Conservation (phyloP, 1,140 invertebrate species). For the Neotoxoptera formosana region DNA sequence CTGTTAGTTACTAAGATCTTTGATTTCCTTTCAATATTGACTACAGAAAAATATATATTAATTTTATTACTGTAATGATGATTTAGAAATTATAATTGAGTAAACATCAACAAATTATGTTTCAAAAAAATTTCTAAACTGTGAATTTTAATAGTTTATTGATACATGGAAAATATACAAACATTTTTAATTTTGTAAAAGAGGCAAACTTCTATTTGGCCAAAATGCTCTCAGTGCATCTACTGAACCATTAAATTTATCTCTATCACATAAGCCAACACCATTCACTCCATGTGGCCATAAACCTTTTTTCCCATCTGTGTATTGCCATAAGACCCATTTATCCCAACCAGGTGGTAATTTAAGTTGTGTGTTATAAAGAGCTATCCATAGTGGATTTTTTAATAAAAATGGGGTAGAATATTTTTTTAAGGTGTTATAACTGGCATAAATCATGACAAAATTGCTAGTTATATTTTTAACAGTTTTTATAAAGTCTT, state of each 20-base stretch:
- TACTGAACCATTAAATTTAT: constrained; percentile 34
- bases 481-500: constrained; percentile 55
- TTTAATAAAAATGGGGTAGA: constrained; percentile 14
- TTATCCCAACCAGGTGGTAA: constrained; percentile 37
- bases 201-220: not conserved
- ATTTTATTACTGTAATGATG: not conserved
- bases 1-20: not conserved
- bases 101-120: not conserved
- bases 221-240: constrained; percentile 42
- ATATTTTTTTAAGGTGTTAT: constrained; percentile 14
- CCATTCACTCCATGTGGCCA: constrained; percentile 22
- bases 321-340: constrained; percentile 58
- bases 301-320: constrained; percentile 10
- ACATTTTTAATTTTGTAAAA: not conserved
- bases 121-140: not conserved
- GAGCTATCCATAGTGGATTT: constrained; percentile 49
- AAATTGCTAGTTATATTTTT: not conserved
- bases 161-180: not conserved
- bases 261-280: constrained; percentile 22
- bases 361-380: not conserved
- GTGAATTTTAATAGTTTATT: not conserved
- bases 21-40: not conserved
- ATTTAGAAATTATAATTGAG: not conserved
- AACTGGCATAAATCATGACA: constrained; percentile 48
- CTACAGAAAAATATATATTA: not conserved